Percentiles rank a stretch among this genome's conserved stretches.
Evolutionary conservation across 1,140 invertebrate species (phyloP).

Genomic region (Drosophila oshimai): DNA sequence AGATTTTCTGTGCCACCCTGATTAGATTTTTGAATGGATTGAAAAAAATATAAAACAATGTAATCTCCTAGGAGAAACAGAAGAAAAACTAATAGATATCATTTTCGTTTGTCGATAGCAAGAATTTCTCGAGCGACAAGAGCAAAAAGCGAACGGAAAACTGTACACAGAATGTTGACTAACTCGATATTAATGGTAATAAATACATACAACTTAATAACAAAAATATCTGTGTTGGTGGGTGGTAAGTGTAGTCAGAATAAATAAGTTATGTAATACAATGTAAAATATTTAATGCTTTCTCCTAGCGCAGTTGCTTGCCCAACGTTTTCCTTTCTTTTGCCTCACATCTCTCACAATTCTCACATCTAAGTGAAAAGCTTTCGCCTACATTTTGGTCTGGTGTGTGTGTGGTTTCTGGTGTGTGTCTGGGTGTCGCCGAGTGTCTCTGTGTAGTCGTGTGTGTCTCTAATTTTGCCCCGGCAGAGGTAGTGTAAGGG

Average conservation of each 20-base stretch:
- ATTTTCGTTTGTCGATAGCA: not conserved
- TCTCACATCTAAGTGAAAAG: constrained; percentile 10
- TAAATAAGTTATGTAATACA: constrained; percentile 65
- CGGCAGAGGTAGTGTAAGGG: constrained; percentile 28
- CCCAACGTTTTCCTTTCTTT: not conserved
- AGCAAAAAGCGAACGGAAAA: constrained; percentile 9
- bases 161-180: constrained; percentile 50
- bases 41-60: no score
- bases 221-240: constrained; percentile 34
- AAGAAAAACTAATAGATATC: not conserved
- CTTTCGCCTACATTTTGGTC: constrained; percentile 47
- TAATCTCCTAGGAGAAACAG: not conserved
- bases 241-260: constrained; percentile 28
- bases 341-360: not conserved
- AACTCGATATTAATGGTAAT: constrained; percentile 52
- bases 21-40: no score
- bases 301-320: constrained; percentile 18
- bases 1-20: no score
- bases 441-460: constrained; percentile 4
- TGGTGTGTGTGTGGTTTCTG: constrained; percentile 21
- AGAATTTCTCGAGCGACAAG: not conserved
- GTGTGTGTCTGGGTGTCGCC: not conserved
- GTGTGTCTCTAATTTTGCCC: constrained; percentile 8
- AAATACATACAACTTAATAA: constrained; percentile 72
- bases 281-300: constrained; percentile 40